Evolutionary conservation across 2,888 invertebrate species (phyloP), one percentile per base, ranked within the genome.

Genomic region (Polydesmus complanatus): DNA sequence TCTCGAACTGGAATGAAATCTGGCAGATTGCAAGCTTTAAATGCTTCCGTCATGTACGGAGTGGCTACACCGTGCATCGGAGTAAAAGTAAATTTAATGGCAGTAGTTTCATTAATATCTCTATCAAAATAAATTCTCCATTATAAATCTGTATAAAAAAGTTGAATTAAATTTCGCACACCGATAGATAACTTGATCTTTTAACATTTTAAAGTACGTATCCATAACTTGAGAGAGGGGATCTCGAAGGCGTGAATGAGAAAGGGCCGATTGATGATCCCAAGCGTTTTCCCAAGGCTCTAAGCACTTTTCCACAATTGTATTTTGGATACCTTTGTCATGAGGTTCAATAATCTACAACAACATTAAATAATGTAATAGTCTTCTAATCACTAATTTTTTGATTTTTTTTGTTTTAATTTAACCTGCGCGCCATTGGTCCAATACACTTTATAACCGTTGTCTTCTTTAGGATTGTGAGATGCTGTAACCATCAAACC

Each of bases 371-470:
- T 47, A 62, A 27, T n/a, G 21, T 22, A 49, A 22, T 19, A 49
- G 26, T 63, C 23, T n/a, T 56, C 5, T 25, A 11, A 55, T 19
- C 19, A 48, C 62, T 21, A 18, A 21, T 60, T 23, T 27, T 8
- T 8, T 37, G 5, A 37, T 37, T 37, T 5, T 14, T 37, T 37
- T 14, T 8, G 37, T 37, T 14, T 2, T 49, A n/a, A 58, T 37
- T 25, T 1, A 11, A 79, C 80, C 77, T 83, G 98, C 5, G 92
- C 86, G 0, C 95, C 93, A 74, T 96, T 97, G 8, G 80, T 78
- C 85, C 93, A 95, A 73, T 96, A 98, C n/a, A 95, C 95, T 78
- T 98, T 98, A 71, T 96, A 99, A 1, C 95, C 95, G 72, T 95
- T 95, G 71, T 96, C 94, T 27, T 92, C 84, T 72, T 90, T 92